Percentiles rank a stretch among this genome's conserved stretches.
Evolutionary conservation across 2,113 vertebrate species (phyloP).

Genomic region (Dryoscopus gambensis): DNA sequence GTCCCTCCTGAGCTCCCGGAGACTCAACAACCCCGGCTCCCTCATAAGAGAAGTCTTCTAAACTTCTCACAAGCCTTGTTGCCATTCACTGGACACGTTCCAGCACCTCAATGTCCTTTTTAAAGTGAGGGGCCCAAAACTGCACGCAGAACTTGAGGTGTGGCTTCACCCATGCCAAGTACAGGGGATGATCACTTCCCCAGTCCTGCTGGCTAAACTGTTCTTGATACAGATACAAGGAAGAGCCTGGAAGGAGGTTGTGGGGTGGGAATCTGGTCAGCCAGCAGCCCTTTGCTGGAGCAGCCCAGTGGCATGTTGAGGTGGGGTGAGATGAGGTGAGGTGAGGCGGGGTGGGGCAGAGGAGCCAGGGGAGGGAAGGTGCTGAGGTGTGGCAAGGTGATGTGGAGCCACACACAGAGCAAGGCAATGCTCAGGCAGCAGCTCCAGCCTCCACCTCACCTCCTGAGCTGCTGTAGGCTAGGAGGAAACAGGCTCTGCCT

Average conservation of each 20-base stretch:
- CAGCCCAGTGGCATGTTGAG: neutral
- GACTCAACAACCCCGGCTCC: neutral
- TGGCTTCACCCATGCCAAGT: neutral
- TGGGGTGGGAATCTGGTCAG: neutral
- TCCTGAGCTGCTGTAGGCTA: neutral
- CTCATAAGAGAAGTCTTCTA: neutral
- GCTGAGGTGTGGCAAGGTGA: neutral
- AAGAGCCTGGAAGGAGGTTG: neutral
- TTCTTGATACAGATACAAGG: neutral
- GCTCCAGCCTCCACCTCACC: neutral
- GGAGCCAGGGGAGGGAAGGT: neutral
- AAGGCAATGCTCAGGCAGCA: neutral
- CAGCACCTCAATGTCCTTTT: neutral
- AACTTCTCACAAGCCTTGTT: neutral
- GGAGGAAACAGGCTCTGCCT: neutral
- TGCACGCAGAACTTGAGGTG: neutral
- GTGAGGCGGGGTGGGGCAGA: fast-evolving
- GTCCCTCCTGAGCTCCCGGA: neutral
- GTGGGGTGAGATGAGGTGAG: neutral
- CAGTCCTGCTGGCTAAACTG: neutral
- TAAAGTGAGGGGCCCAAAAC: neutral
- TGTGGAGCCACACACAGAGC: fast-evolving
- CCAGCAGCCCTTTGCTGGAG: neutral
- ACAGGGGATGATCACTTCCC: neutral
- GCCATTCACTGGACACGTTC: fast-evolving